phyloP scores from a whole-genome alignment of 2,888 invertebrate species.

The Pachymerium ferrugineum region DNA sequence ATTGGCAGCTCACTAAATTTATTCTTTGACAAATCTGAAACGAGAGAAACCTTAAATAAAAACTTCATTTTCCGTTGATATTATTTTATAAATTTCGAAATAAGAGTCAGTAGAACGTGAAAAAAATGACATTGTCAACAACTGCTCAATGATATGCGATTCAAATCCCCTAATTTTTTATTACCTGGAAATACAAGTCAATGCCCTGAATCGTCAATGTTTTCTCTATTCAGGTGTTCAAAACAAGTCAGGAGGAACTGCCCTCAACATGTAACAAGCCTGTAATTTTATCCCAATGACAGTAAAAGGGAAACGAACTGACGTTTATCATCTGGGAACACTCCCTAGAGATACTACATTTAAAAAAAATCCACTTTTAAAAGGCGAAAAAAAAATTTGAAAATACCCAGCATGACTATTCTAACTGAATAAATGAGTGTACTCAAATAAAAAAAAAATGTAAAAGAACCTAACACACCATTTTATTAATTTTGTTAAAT shows the following conservation, averaged over 20 bases:
- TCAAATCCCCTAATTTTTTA: not conserved
- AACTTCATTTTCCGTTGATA: too few species aligned
- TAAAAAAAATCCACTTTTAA: not conserved
- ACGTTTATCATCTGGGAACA: not conserved
- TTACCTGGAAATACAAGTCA: not conserved
- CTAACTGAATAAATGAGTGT: too few species aligned
- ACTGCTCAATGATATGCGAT: not conserved
- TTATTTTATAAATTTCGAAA: not conserved
- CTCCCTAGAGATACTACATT: not conserved
- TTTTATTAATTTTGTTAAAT: too few species aligned
- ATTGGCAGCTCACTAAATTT: slow-evolving; percentile 83
- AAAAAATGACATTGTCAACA: not conserved
- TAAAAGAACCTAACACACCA: not conserved
- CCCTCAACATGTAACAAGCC: not conserved
- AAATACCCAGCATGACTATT: too few species aligned
- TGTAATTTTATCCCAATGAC: not conserved
- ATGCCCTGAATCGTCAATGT: too few species aligned
- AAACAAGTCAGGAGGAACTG: not conserved
- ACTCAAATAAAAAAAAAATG: not conserved
- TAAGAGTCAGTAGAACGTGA: not conserved
- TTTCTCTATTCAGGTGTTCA: not conserved
- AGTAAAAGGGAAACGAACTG: not conserved
- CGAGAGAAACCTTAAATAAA: too few species aligned
- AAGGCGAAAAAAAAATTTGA: not conserved
- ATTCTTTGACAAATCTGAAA: slow-evolving; percentile 77